phyloP scores from a whole-genome alignment of 2,888 invertebrate species.

The Cremastinae sp. region DNA sequence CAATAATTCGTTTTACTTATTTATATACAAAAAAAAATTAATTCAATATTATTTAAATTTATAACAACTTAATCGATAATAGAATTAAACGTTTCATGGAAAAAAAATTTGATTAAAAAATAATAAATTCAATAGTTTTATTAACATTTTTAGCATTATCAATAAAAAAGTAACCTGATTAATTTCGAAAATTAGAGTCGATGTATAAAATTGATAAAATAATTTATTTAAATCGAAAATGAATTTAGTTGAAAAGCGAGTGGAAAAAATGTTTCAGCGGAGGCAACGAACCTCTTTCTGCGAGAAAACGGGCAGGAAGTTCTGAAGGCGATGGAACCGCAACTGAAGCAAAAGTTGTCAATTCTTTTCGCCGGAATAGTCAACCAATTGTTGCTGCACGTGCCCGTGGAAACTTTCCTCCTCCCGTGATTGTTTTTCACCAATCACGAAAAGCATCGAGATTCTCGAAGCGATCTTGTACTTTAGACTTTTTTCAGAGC shows the following conservation, averaged over 20 bases:
- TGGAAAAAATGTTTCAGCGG: conserved; percentile 82
- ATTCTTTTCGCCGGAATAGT: conserved; percentile 84
- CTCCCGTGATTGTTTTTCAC: conserved; percentile 74
- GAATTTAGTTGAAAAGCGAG: conserved; percentile 13
- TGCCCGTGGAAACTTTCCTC: conserved; percentile 85
- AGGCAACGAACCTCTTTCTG: conserved; percentile 87
- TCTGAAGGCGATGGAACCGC: conserved; percentile 86
- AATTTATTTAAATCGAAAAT: conserved; percentile 13
- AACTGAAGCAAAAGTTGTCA: conserved; percentile 85
- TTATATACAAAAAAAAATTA: no score
- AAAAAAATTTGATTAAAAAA: no score
- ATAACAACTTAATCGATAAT: no score
- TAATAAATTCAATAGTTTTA: no score
- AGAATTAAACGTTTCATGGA: no score
- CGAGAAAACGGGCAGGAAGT: conserved; percentile 87
- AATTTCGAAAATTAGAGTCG: not conserved
- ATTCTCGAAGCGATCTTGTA: no score
- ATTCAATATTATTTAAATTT: no score
- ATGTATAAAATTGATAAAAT: conserved; percentile 12
- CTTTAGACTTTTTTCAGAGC: conserved; percentile 34
- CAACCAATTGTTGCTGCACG: conserved; percentile 85
- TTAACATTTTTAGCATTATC: no score
- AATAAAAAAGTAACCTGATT: no score
- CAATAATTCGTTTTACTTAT: not conserved
- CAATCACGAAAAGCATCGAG: not conserved